phyloP scores from a whole-genome alignment of 2,113 vertebrate genomes.

The Apus apus region DNA sequence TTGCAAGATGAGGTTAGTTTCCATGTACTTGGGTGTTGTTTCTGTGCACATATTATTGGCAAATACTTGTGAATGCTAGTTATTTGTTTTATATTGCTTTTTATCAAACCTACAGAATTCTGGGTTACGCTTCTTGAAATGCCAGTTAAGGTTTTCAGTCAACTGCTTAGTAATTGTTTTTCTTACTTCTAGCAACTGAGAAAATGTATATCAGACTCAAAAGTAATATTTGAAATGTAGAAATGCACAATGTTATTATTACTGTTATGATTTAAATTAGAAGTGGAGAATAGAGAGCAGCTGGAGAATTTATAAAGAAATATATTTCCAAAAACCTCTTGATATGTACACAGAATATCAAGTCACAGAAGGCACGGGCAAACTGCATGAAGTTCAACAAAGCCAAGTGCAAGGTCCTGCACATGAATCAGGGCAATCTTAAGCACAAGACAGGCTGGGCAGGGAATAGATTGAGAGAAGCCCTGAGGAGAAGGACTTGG shows the following conservation, averaged over 20 bases:
- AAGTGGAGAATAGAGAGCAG: background rate
- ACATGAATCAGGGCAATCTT: no score
- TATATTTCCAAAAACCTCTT: background rate
- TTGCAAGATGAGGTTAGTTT: background rate
- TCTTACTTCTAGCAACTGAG: background rate
- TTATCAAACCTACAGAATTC: background rate
- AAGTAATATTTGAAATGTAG: background rate
- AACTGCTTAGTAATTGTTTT: background rate
- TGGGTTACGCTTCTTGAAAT: background rate
- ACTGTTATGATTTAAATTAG: background rate
- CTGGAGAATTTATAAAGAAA: background rate
- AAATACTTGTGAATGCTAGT: background rate
- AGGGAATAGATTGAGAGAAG: no score
- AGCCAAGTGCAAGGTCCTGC: no score
- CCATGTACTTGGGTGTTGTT: rapidly evolving
- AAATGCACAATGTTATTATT: background rate
- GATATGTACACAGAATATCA: background rate
- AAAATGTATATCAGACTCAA: background rate
- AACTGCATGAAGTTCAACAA: no score
- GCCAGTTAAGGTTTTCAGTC: background rate
- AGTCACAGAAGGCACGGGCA: no score
- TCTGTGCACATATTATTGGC: background rate
- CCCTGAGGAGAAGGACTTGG: no score
- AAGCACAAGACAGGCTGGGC: no score
- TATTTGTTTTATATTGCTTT: background rate